Evolutionary conservation across 2,888 invertebrate genomes (phyloP).

Genomic region (Xanthia togata): DNA sequence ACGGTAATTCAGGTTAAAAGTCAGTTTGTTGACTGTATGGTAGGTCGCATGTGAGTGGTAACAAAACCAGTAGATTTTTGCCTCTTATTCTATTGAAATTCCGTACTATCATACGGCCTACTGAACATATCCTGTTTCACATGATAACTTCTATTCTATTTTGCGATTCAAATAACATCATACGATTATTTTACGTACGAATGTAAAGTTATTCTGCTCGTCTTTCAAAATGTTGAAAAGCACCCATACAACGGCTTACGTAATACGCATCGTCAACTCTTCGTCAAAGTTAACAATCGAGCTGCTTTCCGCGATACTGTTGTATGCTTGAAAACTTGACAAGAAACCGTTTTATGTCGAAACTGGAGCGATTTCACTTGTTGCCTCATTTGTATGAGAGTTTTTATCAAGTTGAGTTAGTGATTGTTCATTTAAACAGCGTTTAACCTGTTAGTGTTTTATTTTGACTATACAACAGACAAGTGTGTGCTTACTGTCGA

Average conservation of each 20-base stretch:
- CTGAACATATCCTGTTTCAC: not conserved
- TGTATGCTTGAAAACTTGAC: not conserved
- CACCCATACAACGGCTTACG: too few relatives aligned
- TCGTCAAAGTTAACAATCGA: not conserved
- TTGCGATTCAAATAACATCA: not conserved
- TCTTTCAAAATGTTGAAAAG: not conserved
- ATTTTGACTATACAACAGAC: too few relatives aligned
- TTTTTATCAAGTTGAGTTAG: not conserved
- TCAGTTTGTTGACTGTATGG: not conserved
- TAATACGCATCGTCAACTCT: not conserved
- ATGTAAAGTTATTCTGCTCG: not conserved
- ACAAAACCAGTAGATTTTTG: too few relatives aligned
- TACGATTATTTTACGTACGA: not conserved
- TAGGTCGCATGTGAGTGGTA: not conserved
- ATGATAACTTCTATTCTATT: not conserved
- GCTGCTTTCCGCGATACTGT: not conserved
- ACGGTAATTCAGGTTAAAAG: not conserved
- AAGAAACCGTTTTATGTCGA: conserved; percentile 7
- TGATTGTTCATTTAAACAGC: not conserved
- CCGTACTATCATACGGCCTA: not conserved
- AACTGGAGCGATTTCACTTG: not conserved
- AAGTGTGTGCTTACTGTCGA: not conserved
- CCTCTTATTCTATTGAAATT: not conserved
- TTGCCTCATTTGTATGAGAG: not conserved
- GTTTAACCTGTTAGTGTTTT: too few relatives aligned